phyloP scores from a whole-genome alignment of 1,140 invertebrate genomes.

The Euura saliciscinereae region DNA sequence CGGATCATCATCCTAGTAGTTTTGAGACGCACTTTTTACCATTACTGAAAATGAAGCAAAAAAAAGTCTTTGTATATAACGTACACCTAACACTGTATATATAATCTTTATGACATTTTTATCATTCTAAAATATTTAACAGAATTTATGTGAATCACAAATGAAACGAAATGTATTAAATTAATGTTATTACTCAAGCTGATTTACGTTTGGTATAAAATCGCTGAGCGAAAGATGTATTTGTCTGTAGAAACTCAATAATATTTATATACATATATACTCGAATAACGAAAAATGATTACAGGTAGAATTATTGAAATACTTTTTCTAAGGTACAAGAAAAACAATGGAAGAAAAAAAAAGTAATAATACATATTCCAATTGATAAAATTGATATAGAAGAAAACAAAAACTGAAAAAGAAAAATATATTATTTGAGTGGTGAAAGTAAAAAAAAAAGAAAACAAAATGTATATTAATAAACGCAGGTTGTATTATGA shows the following conservation, averaged over 20 bases:
- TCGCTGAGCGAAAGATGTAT: neutral
- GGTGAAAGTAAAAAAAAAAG: neutral
- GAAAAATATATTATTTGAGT: neutral
- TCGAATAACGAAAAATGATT: too few relatives aligned
- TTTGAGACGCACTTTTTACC: neutral
- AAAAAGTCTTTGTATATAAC: neutral
- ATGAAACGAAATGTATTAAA: neutral
- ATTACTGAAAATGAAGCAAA: neutral
- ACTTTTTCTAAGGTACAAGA: neutral
- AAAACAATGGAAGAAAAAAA: neutral
- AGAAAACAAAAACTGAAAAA: too few relatives aligned
- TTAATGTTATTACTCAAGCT: constrained; percentile 1
- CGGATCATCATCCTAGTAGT: too few relatives aligned
- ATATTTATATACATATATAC: neutral
- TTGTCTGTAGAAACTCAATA: neutral
- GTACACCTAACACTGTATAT: neutral
- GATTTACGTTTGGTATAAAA: neutral
- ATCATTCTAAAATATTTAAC: neutral
- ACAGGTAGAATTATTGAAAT: neutral
- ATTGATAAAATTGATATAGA: neutral
- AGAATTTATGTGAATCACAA: neutral
- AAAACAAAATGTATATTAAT: constrained; percentile 2
- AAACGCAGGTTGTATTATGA: neutral
- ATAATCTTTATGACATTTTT: neutral
- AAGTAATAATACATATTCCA: neutral